Percentiles rank a stretch among this genome's conserved stretches.
Evolutionary conservation across 1,140 invertebrate genomes (phyloP).

Genomic region (Calycopis cecrops): DNA sequence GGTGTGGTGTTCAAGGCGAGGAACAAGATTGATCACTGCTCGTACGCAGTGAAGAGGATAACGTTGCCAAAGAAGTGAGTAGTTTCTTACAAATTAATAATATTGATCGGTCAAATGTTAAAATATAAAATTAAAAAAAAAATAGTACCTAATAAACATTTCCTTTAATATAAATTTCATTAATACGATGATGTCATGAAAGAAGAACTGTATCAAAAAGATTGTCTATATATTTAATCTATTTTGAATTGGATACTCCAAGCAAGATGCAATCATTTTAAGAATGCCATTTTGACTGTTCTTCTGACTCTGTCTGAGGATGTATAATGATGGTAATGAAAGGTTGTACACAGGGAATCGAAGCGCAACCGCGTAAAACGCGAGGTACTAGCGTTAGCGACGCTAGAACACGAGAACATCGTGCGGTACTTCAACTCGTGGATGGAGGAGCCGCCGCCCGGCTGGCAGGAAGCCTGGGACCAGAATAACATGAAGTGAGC

Average conservation of each 20-base stretch:
- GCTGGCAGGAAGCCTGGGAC: constrained; percentile 91
- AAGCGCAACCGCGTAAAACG: constrained; percentile 91
- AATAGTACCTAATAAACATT: too few relatives aligned
- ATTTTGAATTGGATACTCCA: too few relatives aligned
- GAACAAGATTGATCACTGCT: constrained; percentile 95
- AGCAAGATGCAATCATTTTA: too few relatives aligned
- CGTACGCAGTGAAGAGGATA: constrained; percentile 97
- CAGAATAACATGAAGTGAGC: constrained; percentile 74
- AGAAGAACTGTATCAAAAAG: too few relatives aligned
- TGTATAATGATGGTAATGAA: background rate
- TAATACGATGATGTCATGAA: too few relatives aligned
- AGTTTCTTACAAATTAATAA: background rate
- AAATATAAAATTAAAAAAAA: too few relatives aligned
- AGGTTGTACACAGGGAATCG: constrained; percentile 75
- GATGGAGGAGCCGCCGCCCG: constrained; percentile 91
- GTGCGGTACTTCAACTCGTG: constrained; percentile 96
- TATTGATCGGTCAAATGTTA: too few relatives aligned
- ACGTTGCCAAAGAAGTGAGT: constrained; percentile 87
- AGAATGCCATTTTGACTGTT: too few relatives aligned
- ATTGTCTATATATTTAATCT: too few relatives aligned
- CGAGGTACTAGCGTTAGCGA: constrained; percentile 95
- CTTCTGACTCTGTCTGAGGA: too few relatives aligned
- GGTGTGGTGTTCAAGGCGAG: constrained; percentile 97
- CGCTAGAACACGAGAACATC: constrained; percentile 95
- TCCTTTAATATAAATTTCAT: too few relatives aligned